Conservation (phyloP, 2,797 vertebrate species). For the Halcyon smyrnensis region DNA sequence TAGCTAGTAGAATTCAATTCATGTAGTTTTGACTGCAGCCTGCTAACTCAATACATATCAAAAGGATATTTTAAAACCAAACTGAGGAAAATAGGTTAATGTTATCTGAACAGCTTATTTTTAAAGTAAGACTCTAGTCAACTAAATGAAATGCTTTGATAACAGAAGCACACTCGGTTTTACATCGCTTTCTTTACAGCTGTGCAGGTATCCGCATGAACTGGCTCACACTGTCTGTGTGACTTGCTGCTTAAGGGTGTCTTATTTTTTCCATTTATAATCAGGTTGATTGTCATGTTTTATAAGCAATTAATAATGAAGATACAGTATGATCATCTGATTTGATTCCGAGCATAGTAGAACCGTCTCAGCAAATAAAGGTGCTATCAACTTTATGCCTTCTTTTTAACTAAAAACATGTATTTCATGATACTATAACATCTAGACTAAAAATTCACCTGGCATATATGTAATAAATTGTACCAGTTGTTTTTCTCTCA, state of each 20-base stretch:
- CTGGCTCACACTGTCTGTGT: neutral
- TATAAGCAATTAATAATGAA: too few species aligned
- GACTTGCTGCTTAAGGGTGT: neutral
- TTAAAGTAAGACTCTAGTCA: neutral
- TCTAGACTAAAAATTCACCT: too few species aligned
- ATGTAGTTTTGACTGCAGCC: neutral
- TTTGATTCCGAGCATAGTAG: too few species aligned
- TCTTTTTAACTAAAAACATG: too few species aligned
- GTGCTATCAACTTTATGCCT: too few species aligned
- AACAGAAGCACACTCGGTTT: neutral
- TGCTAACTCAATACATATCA: neutral
- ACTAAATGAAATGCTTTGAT: neutral
- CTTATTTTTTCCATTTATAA: neutral
- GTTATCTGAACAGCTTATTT: neutral
- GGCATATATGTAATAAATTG: too few species aligned
- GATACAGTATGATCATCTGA: too few species aligned
- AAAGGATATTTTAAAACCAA: neutral
- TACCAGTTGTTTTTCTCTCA: too few species aligned
- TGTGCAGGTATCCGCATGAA: neutral
- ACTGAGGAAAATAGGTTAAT: neutral
- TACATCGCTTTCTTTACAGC: neutral
- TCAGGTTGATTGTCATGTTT: neutral
- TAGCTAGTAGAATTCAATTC: neutral
- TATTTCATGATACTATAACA: too few species aligned
- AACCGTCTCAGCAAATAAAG: too few species aligned